Evolutionary conservation across 1,140 invertebrate genomes (phyloP), one percentile per base, ranked within the genome.

Genomic region (Neodiprion virginianus): DNA sequence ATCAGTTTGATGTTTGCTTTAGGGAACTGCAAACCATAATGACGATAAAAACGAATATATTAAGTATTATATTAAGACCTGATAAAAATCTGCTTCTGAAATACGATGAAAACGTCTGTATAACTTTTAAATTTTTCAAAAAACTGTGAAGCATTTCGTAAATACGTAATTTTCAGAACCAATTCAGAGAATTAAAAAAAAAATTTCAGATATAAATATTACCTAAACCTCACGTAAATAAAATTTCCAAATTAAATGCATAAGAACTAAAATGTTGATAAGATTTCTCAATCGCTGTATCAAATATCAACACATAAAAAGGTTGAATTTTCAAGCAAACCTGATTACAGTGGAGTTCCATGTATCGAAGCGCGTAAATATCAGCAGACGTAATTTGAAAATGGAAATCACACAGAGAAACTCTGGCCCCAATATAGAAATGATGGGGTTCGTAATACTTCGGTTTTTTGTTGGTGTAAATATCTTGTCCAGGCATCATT

Each of bases 331-430:
- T 73, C 28, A 28, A 17, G 68, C 78, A 84, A 81, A 96, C 95
- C 91, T 95, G 91, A 76, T 91, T 82, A 73, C 90, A 84, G 87
- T 96, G 88, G n/a, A 92, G 81, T 86, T 98, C 96, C 96, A 98
- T 95, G 84, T 96, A 97, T 67, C 92, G 89, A 72, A 96, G 88
- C 5, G 94, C 93, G 85, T 96, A 97, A 83, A 97, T 94, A 85
- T 98, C 96, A 9, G 95, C 95, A 48, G 93, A 92, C 21, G 92
- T 89, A 7, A 98, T 86, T 73, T 93, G 82, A 84, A 98, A 98
- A 14, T 92, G 88, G 84, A 95, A 95, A 79, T 92, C 91, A 84
- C 94, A 93, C 23, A 98, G 90, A 49, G 92, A 91, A 11, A 97
- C 78, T 28, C 88, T 89, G 40, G 93, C 93, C 47, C 96, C 96